A percentile compares a stretch with the other conserved stretches of the same genome.
Evolutionary conservation across 2,888 invertebrate genomes (phyloP).

Genomic region (Synanthedon formicaeformis): DNA sequence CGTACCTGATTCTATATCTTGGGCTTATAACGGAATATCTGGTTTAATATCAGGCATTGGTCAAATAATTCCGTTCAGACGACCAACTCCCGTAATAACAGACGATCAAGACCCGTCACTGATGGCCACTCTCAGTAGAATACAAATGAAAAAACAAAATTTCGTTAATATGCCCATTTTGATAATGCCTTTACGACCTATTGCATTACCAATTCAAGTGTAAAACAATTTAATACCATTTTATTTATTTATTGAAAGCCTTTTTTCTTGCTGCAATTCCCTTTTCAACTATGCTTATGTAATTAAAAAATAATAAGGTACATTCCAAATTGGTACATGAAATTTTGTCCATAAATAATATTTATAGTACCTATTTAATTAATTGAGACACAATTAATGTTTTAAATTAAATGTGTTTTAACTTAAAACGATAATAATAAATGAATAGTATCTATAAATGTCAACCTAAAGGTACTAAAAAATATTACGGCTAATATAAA

Average conservation of each 20-base stretch:
- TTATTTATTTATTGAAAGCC: neutral
- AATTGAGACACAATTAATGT: too few species aligned
- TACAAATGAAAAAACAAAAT: slow-evolving; percentile 13
- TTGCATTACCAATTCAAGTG: slow-evolving; percentile 16
- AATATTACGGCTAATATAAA: too few species aligned
- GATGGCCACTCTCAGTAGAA: slow-evolving; percentile 22
- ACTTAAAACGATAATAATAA: too few species aligned
- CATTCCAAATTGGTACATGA: too few species aligned
- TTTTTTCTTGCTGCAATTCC: too few species aligned
- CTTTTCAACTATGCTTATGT: too few species aligned
- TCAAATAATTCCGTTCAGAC: slow-evolving; percentile 34
- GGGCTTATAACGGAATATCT: slow-evolving; percentile 45
- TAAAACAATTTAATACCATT: slow-evolving; percentile 3
- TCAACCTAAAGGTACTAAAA: too few species aligned
- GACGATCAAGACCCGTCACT: slow-evolving; percentile 13
- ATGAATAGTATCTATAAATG: too few species aligned
- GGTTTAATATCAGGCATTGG: slow-evolving; percentile 41
- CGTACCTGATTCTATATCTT: slow-evolving; percentile 69
- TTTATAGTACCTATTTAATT: too few species aligned
- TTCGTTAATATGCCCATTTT: slow-evolving; percentile 23
- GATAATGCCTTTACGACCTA: slow-evolving; percentile 24
- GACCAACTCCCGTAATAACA: slow-evolving; percentile 10
- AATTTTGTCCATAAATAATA: too few species aligned
- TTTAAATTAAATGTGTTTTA: too few species aligned
- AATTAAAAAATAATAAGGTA: too few species aligned